Evolutionary conservation across 2,797 vertebrate genomes (phyloP).

Genomic region (Glossophaga mutica): DNA sequence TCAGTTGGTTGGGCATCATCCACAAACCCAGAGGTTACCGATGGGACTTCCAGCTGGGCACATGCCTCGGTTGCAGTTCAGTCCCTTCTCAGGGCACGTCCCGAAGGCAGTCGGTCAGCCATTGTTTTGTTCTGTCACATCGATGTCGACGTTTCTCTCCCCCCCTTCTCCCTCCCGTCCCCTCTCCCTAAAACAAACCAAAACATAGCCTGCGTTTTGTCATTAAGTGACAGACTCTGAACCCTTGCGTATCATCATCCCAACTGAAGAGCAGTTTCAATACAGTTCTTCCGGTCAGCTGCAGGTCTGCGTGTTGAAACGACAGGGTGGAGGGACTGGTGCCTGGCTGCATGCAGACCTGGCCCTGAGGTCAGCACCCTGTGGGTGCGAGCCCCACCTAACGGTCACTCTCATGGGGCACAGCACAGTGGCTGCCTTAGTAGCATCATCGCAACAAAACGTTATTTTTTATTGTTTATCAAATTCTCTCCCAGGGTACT

Average conservation of each 20-base stretch:
- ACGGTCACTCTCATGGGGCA: conserved; percentile 65
- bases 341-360: conserved; percentile 64
- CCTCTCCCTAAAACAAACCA: neutral
- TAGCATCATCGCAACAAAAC: conserved; percentile 51
- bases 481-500: conserved; percentile 57
- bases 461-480: conserved; percentile 69
- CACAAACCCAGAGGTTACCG: too few species aligned
- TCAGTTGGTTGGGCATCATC: too few species aligned
- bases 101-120: too few species aligned
- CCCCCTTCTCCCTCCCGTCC: neutral
- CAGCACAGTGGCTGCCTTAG: conserved; percentile 71
- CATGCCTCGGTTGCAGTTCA: too few species aligned
- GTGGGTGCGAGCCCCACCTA: too few species aligned
- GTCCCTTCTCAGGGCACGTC: too few species aligned
- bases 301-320: conserved; percentile 75
- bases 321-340: conserved; percentile 70
- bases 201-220: conserved; percentile 72
- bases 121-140: neutral
- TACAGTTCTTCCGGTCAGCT: conserved; percentile 75
- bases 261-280: conserved; percentile 72
- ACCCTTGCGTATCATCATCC: conserved; percentile 66
- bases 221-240: conserved; percentile 73
- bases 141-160: neutral
- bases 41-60: too few species aligned
- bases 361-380: conserved; percentile 63